Evolutionary conservation across 2,113 vertebrate genomes (phyloP).

Genomic region (Sylvietta virens): DNA sequence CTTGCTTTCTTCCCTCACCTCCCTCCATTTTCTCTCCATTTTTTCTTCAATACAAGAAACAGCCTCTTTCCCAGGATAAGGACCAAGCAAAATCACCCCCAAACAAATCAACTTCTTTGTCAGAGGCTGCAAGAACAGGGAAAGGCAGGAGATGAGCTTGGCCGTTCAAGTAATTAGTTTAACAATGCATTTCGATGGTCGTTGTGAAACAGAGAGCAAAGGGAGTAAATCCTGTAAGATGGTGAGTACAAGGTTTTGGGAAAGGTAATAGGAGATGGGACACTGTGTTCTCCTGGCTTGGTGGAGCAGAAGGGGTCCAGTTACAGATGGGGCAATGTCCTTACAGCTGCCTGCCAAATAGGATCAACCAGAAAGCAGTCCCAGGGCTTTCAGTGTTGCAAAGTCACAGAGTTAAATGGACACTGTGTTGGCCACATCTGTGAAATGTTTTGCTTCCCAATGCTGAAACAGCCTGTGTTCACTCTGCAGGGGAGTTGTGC

Average conservation of each 20-base stretch:
- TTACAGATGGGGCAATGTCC: not conserved
- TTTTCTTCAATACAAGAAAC: not conserved
- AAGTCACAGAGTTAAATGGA: not conserved
- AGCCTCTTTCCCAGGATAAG: not conserved
- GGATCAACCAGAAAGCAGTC: not conserved
- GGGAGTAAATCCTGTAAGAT: not conserved
- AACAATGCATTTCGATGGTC: not conserved
- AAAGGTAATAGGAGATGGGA: not conserved
- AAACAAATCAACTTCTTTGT: not conserved
- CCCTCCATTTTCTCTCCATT: not conserved
- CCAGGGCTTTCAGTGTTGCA: not conserved
- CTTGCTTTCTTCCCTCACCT: rapidly evolving
- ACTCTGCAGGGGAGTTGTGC: not conserved
- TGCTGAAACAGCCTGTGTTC: rapidly evolving
- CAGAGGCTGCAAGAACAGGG: not conserved
- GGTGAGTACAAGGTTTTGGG: not conserved
- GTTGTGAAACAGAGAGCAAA: not conserved
- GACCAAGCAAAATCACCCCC: not conserved
- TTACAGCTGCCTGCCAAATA: not conserved
- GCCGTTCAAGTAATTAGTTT: not conserved
- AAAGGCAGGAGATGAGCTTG: not conserved
- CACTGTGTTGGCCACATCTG: rapidly evolving
- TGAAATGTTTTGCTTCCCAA: not conserved
- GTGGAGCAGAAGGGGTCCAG: not conserved
- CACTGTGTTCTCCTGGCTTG: not conserved